Percentiles rank a stretch among this genome's conserved stretches.
These are phyloP conservation scores for Diorhabda elongata DNA, from an alignment of 1,140 invertebrate genomes.

Conservation along the genomic window DNA sequence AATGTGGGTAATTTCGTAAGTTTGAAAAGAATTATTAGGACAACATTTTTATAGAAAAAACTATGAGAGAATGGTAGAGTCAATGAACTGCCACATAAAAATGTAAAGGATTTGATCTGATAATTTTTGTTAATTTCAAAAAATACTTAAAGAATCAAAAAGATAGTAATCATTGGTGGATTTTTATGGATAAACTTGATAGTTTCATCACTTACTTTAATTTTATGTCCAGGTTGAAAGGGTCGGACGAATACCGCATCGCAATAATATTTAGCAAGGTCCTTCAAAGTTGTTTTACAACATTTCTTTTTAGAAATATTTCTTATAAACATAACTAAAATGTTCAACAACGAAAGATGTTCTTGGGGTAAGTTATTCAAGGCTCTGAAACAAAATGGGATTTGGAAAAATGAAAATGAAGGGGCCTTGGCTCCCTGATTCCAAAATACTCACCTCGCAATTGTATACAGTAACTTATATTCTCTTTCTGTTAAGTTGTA, in stretches of 20 bases:
- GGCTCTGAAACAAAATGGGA: slow-evolving; percentile 16
- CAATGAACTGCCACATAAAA: too few species aligned
- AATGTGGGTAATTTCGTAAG: too few species aligned
- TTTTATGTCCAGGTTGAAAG: slow-evolving; percentile 25
- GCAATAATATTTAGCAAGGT: slow-evolving; percentile 24
- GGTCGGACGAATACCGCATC: slow-evolving; percentile 27
- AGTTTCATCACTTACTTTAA: slow-evolving; percentile 17
- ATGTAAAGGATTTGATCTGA: neutral
- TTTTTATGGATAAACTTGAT: neutral
- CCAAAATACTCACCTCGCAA: too few species aligned
- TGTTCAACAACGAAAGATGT: slow-evolving; percentile 21
- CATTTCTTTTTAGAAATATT: slow-evolving; percentile 22
- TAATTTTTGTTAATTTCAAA: neutral
- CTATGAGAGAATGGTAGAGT: too few species aligned
- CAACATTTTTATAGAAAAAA: too few species aligned
- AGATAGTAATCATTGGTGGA: neutral
- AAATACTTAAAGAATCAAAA: neutral
- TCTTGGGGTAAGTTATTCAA: slow-evolving; percentile 22
- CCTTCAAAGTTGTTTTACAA: slow-evolving; percentile 11
- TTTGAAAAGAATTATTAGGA: too few species aligned
- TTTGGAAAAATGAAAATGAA: too few species aligned
- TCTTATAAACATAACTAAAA: slow-evolving; percentile 23
- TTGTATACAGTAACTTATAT: too few species aligned
- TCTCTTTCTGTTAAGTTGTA: too few species aligned
- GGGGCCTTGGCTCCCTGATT: too few species aligned